Evolutionary conservation across 2,888 invertebrate species (phyloP).

Genomic region (Eugnorisma glareosa): DNA sequence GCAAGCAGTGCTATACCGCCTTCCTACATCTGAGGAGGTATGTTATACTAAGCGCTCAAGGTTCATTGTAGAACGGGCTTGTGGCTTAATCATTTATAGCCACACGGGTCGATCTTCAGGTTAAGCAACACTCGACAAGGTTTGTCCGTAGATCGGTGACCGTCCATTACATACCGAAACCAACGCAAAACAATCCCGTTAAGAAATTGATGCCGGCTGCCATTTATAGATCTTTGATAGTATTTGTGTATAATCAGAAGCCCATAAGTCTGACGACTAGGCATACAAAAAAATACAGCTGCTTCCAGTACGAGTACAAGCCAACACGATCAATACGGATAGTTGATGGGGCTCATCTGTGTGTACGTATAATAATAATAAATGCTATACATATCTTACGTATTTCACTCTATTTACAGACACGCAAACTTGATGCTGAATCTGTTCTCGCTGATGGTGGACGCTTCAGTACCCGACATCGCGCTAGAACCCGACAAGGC

Average conservation of each 20-base stretch:
- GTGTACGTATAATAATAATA: too few relatives aligned
- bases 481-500: conserved; percentile 99
- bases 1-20: conserved; percentile 98
- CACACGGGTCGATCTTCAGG: background rate
- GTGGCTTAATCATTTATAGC: background rate
- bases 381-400: background rate
- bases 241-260: background rate
- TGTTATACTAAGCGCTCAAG: background rate
- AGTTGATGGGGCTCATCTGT: background rate
- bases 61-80: background rate
- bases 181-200: background rate
- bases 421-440: conserved; percentile 99
- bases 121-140: background rate
- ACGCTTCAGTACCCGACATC: conserved; percentile 99
- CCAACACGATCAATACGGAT: background rate
- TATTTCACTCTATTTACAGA: conserved; percentile 82
- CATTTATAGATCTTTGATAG: background rate
- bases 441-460: conserved; percentile 99
- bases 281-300: background rate
- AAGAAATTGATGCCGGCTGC: background rate
- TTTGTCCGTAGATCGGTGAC: background rate
- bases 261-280: background rate
- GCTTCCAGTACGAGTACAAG: background rate
- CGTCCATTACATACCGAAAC: background rate
- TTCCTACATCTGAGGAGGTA: conserved; percentile 97